These are phyloP conservation scores for Calyptomena viridis DNA, from an alignment of 2,113 vertebrate genomes.

Conservation along the genomic window DNA sequence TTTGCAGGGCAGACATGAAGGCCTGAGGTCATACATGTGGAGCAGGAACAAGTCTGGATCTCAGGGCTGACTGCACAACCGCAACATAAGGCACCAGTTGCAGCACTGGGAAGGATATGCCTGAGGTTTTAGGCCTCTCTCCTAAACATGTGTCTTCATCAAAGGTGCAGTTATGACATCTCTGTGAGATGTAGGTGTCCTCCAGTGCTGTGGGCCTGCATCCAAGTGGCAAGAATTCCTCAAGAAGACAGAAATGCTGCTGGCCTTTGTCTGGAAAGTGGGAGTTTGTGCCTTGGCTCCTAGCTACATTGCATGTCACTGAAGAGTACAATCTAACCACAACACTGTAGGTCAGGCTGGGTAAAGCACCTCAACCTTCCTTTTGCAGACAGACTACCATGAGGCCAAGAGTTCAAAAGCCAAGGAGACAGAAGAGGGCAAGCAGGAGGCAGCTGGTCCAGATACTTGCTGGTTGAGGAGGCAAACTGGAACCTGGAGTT, in stretches of 20 bases:
- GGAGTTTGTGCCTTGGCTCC: background rate
- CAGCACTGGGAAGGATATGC: background rate
- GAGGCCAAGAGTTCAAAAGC: background rate
- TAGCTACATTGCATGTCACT: background rate
- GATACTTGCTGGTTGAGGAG: background rate
- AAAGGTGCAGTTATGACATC: background rate
- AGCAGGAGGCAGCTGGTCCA: background rate
- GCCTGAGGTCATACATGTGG: accelerated
- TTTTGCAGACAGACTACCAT: background rate
- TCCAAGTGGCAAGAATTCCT: background rate
- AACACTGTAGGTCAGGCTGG: background rate
- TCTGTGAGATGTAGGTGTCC: background rate
- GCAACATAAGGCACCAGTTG: accelerated
- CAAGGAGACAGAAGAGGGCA: background rate
- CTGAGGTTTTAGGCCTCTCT: accelerated
- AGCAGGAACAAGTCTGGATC: background rate
- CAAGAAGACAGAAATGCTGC: background rate
- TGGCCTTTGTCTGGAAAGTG: background rate
- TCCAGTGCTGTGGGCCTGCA: background rate
- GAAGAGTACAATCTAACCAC: background rate
- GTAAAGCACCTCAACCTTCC: background rate
- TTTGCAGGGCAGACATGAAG: accelerated
- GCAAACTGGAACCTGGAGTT: background rate
- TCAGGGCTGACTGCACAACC: accelerated
- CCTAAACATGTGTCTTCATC: background rate